Evolutionary conservation across 2,888 invertebrate genomes (phyloP), one percentile per base, ranked within the genome.

Genomic region (Lottia gigantea): DNA sequence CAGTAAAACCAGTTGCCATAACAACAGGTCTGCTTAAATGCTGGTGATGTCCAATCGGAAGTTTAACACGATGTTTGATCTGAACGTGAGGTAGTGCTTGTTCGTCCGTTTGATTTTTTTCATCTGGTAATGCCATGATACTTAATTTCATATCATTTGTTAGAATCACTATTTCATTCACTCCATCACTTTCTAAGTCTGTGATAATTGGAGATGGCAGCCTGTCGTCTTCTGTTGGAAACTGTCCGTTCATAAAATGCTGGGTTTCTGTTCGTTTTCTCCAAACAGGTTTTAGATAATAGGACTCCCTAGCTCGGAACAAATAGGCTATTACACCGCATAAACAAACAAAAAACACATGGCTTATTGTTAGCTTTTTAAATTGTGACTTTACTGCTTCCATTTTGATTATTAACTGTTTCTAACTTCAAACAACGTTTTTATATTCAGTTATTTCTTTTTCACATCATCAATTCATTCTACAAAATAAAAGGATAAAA

Each of bases 171-270:
- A 87, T 80, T 74, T 87, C 86, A 76, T 84, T 85, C 15, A 82
- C 75, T n/a, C 84, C 84, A 76, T 87, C 86, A 62, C 84, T 82
- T 62, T 87, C 87, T 7, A 87, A 72, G 71, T 87, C 86, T 19
- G 86, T 85, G 19, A 87, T 78, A 6, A 86, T 74, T 1, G 87
- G 86, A 6, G 78, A 62, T 0, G 86, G 86, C 12, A 85, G 77
- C 15, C 77, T 76, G 46, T 84, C 84, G 2, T 74, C 74, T 46
- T 75, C 74, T 25, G 76, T 79, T 7, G 83, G 83, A 73, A 76
- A 85, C 40, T 76, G 77, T 11, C 76, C 71, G 72, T 86, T 85
- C 15, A 73, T 75, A 74, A 80, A 85, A 26, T 78, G 79, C 64
- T 81, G 79, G 40, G 79, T 71, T 66, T 84, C 82, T 16, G 80